Evolutionary conservation across 2,797 vertebrate genomes (phyloP).

Genomic region (Propithecus perrieri): DNA sequence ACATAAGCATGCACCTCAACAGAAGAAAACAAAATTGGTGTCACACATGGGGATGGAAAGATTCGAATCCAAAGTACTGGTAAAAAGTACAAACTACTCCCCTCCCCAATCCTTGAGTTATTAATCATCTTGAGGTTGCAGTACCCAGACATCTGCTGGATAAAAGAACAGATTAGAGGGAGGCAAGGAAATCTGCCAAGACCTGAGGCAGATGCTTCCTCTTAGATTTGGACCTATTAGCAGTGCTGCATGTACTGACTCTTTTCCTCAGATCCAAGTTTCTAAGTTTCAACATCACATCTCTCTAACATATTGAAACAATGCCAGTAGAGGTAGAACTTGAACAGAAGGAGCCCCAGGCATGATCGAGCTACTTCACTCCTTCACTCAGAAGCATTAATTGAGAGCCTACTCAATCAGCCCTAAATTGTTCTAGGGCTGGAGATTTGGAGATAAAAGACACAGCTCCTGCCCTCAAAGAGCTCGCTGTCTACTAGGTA

Average conservation of each 20-base stretch:
- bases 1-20: neutral
- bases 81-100: slow-evolving; percentile 17
- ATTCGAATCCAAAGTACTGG: slow-evolving; percentile 31
- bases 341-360: neutral
- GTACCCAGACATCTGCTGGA: slow-evolving; percentile 57
- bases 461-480: neutral
- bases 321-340: neutral
- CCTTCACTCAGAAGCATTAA: neutral
- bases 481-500: neutral
- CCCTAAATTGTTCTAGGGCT: neutral
- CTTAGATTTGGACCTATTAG: slow-evolving; percentile 59
- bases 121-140: slow-evolving; percentile 64
- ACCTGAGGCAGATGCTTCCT: slow-evolving; percentile 61
- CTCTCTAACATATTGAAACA: slow-evolving; percentile 38
- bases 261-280: slow-evolving; percentile 46
- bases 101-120: slow-evolving; percentile 8
- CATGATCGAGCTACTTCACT: neutral
- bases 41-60: neutral
- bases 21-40: slow-evolving; percentile 36
- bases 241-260: slow-evolving; percentile 49
- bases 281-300: slow-evolving; percentile 55
- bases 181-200: slow-evolving; percentile 62
- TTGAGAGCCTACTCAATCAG: neutral
- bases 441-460: neutral
- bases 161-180: slow-evolving; percentile 66